These are phyloP conservation scores for Scaptomyza reducta DNA, from an alignment of 2,888 invertebrate genomes.

Conservation along the genomic window DNA sequence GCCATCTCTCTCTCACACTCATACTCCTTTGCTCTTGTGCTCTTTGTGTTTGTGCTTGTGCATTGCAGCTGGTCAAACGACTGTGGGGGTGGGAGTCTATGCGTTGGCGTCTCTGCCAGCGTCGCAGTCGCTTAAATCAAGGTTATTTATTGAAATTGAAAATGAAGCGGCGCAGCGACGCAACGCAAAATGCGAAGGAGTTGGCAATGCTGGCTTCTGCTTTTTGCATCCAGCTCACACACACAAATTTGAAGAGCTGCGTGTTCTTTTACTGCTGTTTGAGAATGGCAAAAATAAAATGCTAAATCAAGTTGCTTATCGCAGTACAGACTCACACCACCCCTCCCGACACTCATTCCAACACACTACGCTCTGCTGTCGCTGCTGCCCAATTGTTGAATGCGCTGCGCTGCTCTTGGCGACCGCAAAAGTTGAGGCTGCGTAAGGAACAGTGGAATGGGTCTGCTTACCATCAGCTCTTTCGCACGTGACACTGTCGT, in stretches of 20 bases:
- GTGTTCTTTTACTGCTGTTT: constrained; percentile 24
- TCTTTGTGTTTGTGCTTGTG: constrained; percentile 46
- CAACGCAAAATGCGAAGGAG: constrained; percentile 21
- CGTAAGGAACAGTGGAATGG: constrained; percentile 26
- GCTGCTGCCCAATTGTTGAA: constrained; percentile 72
- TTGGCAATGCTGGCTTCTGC: constrained; percentile 24
- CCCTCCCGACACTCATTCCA: not conserved
- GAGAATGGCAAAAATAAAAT: constrained; percentile 30
- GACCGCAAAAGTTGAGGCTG: constrained; percentile 26
- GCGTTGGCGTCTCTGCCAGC: constrained; percentile 46
- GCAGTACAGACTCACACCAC: constrained; percentile 35
- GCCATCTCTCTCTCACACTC: constrained; percentile 13
- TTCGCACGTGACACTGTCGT: constrained; percentile 48
- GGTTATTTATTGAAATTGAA: constrained; percentile 82
- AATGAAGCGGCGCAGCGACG: constrained; percentile 62
- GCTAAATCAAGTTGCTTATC: constrained; percentile 75
- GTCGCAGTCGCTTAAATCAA: constrained; percentile 79
- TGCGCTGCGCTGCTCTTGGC: constrained; percentile 56
- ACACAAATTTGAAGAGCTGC: constrained; percentile 16
- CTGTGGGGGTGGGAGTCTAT: constrained; percentile 41
- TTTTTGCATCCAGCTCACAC: constrained; percentile 25
- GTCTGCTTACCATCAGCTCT: not conserved
- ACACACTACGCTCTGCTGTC: no score
- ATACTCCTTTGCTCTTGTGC: constrained; percentile 5
- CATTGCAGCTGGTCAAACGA: constrained; percentile 72